phyloP scores from a whole-genome alignment of 2,113 vertebrate genomes.

The Grallaria varia region DNA sequence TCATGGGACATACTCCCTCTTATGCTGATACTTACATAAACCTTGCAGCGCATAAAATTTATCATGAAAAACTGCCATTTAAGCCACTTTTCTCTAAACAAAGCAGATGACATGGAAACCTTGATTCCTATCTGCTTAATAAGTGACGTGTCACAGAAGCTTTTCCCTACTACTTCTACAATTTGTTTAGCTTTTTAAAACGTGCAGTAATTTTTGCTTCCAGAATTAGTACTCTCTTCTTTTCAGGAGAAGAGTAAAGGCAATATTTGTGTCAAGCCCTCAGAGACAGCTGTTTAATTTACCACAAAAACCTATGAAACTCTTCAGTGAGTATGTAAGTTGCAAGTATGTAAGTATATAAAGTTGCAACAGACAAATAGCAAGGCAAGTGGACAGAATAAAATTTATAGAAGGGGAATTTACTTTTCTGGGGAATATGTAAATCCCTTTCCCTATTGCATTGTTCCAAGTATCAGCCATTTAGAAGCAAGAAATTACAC shows the following conservation, averaged over 20 bases:
- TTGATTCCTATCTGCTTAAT: conserved; percentile 4
- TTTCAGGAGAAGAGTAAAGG: neutral
- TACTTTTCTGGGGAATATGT: neutral
- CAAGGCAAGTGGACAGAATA: neutral
- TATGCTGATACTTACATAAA: neutral
- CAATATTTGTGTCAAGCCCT: neutral
- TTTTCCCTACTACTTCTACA: neutral
- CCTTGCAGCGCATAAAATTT: neutral
- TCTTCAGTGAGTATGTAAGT: neutral
- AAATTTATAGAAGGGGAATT: neutral
- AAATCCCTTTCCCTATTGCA: neutral
- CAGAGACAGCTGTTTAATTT: neutral
- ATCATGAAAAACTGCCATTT: neutral
- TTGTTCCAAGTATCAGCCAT: neutral
- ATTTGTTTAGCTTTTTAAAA: neutral
- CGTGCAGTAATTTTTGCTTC: neutral
- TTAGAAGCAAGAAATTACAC: neutral
- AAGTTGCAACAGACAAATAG: neutral
- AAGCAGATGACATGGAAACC: neutral
- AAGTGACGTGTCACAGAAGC: neutral
- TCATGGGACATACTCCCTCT: neutral
- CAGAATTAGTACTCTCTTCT: neutral
- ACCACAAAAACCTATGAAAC: neutral
- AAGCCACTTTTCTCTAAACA: conserved; percentile 29
- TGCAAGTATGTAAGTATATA: neutral